Evolutionary conservation across 2,113 vertebrate genomes (phyloP).

Genomic region (Hepsetus odoe): DNA sequence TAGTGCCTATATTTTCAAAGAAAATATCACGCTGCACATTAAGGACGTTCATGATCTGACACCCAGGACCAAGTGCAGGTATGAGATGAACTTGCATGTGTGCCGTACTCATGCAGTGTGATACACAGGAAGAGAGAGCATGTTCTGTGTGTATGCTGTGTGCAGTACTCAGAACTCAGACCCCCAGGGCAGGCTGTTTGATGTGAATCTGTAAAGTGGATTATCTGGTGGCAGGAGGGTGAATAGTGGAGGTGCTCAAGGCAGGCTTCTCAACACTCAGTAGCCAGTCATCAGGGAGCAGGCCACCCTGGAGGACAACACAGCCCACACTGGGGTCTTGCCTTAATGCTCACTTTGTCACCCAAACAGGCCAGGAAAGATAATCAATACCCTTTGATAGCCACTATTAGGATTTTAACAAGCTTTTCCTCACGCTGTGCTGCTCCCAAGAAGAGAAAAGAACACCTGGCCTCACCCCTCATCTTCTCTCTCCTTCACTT

Average conservation of each 20-base stretch:
- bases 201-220: conserved; percentile 77
- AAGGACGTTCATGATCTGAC: neutral
- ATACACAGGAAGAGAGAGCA: neutral
- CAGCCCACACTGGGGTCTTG: conserved; percentile 52
- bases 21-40: neutral
- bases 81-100: neutral
- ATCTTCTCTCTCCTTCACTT: conserved; percentile 24
- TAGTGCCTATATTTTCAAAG: neutral
- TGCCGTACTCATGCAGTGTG: neutral
- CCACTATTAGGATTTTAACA: conserved; percentile 78
- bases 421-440: conserved; percentile 77
- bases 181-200: conserved; percentile 79
- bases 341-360: conserved; percentile 83
- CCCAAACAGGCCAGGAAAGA: conserved; percentile 80
- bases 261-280: conserved; percentile 54
- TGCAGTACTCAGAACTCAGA: conserved; percentile 49
- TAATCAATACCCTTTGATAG: conserved; percentile 87
- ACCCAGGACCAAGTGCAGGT: neutral
- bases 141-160: conserved; percentile 11
- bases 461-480: conserved; percentile 48
- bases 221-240: conserved; percentile 77
- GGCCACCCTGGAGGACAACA: conserved; percentile 42
- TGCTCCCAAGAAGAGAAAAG: conserved; percentile 66
- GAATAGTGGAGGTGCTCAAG: conserved; percentile 58
- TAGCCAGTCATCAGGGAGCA: conserved; percentile 30